Evolutionary conservation across 1,140 invertebrate genomes (phyloP), one percentile per base, ranked within the genome.

Genomic region (Drosophila pandora): DNA sequence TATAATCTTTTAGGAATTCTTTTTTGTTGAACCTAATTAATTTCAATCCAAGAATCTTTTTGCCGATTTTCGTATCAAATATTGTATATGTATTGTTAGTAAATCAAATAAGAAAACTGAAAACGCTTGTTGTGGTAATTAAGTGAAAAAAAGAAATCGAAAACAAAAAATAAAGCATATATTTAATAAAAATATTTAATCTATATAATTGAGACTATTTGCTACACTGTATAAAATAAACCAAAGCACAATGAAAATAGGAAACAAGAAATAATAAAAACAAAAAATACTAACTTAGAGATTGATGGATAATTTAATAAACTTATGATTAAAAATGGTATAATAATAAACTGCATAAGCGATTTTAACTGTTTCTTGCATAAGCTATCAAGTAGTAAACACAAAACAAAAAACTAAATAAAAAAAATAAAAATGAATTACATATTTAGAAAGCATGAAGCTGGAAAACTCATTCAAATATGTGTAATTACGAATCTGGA

Each of bases 91-190:
- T 84, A 84, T 87, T 85, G 82, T 85, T 85, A 85, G 78, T 85
- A 82, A 78, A 82, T 87, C 78, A 82, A 85, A 82, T 87, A 87
- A 87, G 82, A 82, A 87, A 85, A 85, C 82, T 85, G 82, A 83
- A 85, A 85, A 85, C 82, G 82, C 82, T 85, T 85, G 82, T 85
- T 85, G 82, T 85, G 82, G 82, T 85, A 85, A 78, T 87, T 85
- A 85, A 85, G 78, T 55, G 47, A 65, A 68, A 17, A 67, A 65
- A 65, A 17, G 68, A 57, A 57, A 47, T 23, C 17, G 28, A 72
- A 76, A 55, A 25, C 47, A 55, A 62, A 72, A 62, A 41, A 48
- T 49, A 41, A 57, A 28, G 47, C 50, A 48, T 58, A 64, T 58
- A 57, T 32, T 74, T 68, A 47, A 65, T 56, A 55, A 50, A 61